phyloP scores from a whole-genome alignment of 30 jellyfish, hydroid and myxozoan species.

The Hydractinia echinata region DNA sequence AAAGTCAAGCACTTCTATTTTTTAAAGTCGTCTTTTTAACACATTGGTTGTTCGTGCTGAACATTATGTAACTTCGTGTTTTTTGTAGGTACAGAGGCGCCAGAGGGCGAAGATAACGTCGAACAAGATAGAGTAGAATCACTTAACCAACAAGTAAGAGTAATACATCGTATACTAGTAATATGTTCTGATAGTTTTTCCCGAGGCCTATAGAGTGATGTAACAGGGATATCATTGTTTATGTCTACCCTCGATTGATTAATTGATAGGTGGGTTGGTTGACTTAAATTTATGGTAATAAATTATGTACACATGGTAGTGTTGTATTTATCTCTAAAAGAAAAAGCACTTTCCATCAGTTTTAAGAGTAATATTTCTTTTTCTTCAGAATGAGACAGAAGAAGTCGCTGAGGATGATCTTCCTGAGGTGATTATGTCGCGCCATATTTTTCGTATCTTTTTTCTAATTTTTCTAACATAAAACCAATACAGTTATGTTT shows the following conservation, averaged over 20 bases:
- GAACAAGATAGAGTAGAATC: background rate
- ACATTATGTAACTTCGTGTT: background rate
- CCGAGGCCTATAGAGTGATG: no score
- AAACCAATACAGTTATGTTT: background rate
- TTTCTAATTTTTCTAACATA: background rate
- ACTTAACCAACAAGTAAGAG: background rate
- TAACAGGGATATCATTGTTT: background rate
- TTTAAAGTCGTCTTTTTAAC: background rate
- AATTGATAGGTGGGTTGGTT: background rate
- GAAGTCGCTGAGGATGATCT: conserved; percentile 35
- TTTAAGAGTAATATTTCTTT: background rate
- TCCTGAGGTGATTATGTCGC: conserved; percentile 20
- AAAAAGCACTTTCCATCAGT: background rate
- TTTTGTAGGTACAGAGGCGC: conserved; percentile 1
- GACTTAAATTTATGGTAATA: no score
- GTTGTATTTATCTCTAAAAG: no score
- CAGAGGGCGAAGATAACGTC: background rate
- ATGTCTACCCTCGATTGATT: background rate
- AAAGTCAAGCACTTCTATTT: no score
- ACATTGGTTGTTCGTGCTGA: background rate
- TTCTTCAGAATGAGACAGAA: background rate
- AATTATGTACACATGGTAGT: no score
- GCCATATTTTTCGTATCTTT: background rate
- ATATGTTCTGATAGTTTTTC: no score
- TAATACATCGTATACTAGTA: background rate